Base-by-base conservation (phyloP, 1,140 invertebrate species). In the Ooceraea biroi region DNA sequence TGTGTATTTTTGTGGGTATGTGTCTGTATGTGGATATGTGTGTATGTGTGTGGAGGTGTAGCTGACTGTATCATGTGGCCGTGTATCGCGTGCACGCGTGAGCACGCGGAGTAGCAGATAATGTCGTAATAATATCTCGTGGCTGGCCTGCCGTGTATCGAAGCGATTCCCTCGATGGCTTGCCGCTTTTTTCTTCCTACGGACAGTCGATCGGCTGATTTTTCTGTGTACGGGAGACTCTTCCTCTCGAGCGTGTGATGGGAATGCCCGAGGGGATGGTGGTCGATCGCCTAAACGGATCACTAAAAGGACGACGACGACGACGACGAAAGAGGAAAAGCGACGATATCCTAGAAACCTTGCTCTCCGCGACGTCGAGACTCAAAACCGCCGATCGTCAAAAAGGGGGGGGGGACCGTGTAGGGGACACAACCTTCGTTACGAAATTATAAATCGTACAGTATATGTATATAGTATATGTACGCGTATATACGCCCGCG, bases 341-440 rank as follows among this genome's bases (percentile, higher is more conserved):
- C 46, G 76, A 78, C 68, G 69, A 83, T 76, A 76, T 55, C 58
- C 77, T 50, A 68, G 63, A 36, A 88, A 44, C n/a, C 8, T 87
- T 77, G 88, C 84, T 88, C 88, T 88, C 87, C 88, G 88, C 88
- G 87, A 89, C 88, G 73, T 86, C 82, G 84, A 88, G 88, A 89
- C 87, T 84, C 87, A 84, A 87, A 85, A 84, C 82, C 65, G 69
- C 85, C 84, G 80, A 72, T 83, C 84, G 76, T 55, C 77, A 71
- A 88, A 58, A 61, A 30, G 57, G 50, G 3, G 1, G 14, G 17
- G 8, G 55, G 36, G 19, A n/a, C 12, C 7, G 58, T 36, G 10
- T 5, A 1, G 27, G 88, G 90, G 90, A 93, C 93, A 94, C 93
- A 93, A 94, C 93, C 93, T 94, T 94, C 88, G 91, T 94, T 94